Conservation (phyloP, 2,113 vertebrate species). For the Percina caprodes region DNA sequence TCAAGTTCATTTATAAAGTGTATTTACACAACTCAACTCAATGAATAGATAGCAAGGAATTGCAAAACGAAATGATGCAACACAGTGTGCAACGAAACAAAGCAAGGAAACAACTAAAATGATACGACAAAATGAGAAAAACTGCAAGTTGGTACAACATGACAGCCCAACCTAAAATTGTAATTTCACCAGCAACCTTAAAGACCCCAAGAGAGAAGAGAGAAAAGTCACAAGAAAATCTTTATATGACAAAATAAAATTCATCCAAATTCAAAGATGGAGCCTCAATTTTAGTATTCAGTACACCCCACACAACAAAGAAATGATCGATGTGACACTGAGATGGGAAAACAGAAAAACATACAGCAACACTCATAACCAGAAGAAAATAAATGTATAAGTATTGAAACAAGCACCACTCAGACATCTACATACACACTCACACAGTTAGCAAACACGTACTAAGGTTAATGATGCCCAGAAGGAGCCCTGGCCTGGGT, state of each 20-base stretch:
- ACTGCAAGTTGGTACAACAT: too few relatives aligned
- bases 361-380: background rate
- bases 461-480: slow-evolving; percentile 36
- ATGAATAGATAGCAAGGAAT: background rate
- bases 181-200: background rate
- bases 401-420: background rate
- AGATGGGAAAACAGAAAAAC: background rate
- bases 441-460: background rate
- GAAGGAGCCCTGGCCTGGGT: background rate
- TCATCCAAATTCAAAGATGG: background rate
- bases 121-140: too few relatives aligned
- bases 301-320: background rate
- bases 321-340: background rate
- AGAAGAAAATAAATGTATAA: slow-evolving; percentile 1
- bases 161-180: background rate
- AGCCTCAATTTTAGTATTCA: background rate
- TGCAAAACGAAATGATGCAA: background rate
- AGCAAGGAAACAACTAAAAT: background rate
- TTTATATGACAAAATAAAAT: background rate
- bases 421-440: background rate
- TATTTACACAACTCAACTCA: background rate
- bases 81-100: background rate
- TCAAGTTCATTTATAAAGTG: background rate
- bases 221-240: background rate
- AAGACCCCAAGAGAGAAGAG: background rate